phyloP scores from a whole-genome alignment of 2,888 invertebrate species.

The Sphinx pinastri region DNA sequence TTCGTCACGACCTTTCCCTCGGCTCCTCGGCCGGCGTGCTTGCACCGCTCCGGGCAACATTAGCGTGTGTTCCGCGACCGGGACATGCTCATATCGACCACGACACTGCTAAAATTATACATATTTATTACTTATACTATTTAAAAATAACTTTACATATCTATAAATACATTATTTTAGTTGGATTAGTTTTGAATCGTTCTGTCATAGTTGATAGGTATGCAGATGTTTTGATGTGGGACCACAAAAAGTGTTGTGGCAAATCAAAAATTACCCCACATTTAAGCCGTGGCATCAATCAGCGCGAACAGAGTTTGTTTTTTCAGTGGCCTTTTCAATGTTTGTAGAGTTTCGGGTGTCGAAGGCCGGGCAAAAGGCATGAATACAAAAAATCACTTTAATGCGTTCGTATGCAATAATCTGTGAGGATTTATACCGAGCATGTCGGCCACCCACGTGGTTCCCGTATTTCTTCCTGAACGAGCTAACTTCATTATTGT shows the following conservation, averaged over 20 bases:
- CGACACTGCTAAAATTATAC: neutral
- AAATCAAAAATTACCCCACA: constrained; percentile 29
- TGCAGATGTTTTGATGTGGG: constrained; percentile 30
- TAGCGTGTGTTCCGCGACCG: neutral
- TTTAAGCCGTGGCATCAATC: constrained; percentile 13
- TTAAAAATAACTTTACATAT: no score
- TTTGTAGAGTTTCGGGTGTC: constrained; percentile 62
- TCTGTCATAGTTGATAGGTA: neutral
- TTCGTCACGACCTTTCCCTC: constrained; percentile 62
- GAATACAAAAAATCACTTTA: constrained; percentile 74
- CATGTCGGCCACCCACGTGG: constrained; percentile 80
- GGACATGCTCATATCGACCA: neutral
- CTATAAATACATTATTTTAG: no score
- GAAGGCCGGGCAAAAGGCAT: constrained; percentile 61
- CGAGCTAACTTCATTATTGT: constrained; percentile 84
- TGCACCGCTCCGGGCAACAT: neutral
- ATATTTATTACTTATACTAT: no score
- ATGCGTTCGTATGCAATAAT: constrained; percentile 74
- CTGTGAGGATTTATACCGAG: constrained; percentile 74
- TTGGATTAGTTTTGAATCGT: no score
- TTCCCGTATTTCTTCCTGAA: constrained; percentile 80
- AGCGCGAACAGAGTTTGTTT: constrained; percentile 59
- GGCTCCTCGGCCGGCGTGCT: constrained; percentile 31
- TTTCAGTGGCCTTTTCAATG: constrained; percentile 74
- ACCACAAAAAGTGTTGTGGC: constrained; percentile 21